These are phyloP conservation scores for Rallus crepitans DNA, from an alignment of 2,797 vertebrate species.

Conservation along the genomic window DNA sequence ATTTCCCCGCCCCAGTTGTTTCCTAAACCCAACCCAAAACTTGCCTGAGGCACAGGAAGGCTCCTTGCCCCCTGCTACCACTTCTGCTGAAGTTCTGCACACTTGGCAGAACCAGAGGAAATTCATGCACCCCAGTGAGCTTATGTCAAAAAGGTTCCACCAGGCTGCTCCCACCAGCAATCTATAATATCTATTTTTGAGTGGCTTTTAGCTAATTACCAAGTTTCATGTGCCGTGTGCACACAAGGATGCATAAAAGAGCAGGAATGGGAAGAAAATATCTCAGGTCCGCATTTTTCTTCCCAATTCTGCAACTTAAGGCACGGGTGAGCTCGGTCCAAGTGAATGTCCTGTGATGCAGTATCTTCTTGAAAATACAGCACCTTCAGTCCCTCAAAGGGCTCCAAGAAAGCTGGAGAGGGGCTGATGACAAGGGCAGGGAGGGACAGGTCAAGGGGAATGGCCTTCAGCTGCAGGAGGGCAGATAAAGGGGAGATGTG, in stretches of 20 bases:
- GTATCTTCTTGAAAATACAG: not conserved
- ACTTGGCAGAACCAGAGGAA: not conserved
- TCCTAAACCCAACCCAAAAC: not conserved
- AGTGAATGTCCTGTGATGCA: accelerated
- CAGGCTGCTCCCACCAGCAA: not conserved
- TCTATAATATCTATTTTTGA: not conserved
- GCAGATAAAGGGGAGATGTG: too few relatives aligned
- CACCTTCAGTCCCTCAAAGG: too few relatives aligned
- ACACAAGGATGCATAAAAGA: not conserved
- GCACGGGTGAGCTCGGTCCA: not conserved
- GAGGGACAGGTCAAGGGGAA: too few relatives aligned
- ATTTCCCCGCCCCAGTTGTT: too few relatives aligned
- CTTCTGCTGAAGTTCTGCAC: not conserved
- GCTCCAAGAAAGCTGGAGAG: too few relatives aligned
- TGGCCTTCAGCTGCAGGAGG: too few relatives aligned
- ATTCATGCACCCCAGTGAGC: not conserved
- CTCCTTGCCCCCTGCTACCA: not conserved
- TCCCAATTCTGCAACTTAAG: not conserved
- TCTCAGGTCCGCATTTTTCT: not conserved
- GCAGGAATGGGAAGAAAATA: not conserved
- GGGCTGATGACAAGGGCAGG: too few relatives aligned
- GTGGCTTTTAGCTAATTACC: accelerated
- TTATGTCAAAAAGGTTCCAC: not conserved
- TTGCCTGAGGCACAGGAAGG: accelerated
- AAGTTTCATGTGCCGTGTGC: not conserved